Conservation (phyloP, 2,113 vertebrate genomes). For the Thamnophis sirtalis region DNA sequence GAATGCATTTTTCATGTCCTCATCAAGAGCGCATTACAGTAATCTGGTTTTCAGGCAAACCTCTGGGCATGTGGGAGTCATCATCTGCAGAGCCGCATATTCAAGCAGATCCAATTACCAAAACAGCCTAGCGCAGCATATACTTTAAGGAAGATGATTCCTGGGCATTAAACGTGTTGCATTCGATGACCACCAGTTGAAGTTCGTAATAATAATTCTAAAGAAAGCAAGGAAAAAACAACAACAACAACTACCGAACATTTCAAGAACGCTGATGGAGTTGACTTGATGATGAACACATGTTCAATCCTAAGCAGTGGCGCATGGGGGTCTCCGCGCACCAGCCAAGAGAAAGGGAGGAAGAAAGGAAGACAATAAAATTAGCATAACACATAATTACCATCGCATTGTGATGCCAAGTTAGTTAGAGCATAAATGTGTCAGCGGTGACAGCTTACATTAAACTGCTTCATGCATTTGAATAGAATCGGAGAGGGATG, state of each 20-base stretch:
- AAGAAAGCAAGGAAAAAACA: not conserved
- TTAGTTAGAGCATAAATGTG: slow-evolving; percentile 38
- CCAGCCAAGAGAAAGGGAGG: not conserved
- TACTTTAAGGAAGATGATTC: not conserved
- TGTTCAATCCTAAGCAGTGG: slow-evolving; percentile 27
- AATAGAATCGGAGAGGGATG: slow-evolving; percentile 23
- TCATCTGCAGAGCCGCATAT: not conserved
- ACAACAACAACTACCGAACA: not conserved
- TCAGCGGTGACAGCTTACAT: slow-evolving; percentile 50
- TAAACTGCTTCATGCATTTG: slow-evolving; percentile 25
- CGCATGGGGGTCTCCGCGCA: slow-evolving; percentile 24
- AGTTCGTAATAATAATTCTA: not conserved
- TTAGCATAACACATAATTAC: slow-evolving; percentile 57
- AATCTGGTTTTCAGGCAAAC: not conserved
- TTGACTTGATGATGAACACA: slow-evolving; percentile 36
- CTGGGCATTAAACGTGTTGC: slow-evolving; percentile 12
- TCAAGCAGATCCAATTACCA: not conserved
- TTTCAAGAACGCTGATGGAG: slow-evolving; percentile 36
- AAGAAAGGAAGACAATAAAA: slow-evolving; percentile 14
- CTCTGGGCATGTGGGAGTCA: not conserved
- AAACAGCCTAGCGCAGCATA: not conserved
- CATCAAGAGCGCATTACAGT: not conserved
- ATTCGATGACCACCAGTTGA: slow-evolving; percentile 13
- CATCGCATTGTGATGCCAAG: slow-evolving; percentile 38
- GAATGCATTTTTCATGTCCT: not conserved